phyloP scores from a whole-genome alignment of 2,113 vertebrate genomes.

The Sinocyclocheilus anshuiensis region DNA sequence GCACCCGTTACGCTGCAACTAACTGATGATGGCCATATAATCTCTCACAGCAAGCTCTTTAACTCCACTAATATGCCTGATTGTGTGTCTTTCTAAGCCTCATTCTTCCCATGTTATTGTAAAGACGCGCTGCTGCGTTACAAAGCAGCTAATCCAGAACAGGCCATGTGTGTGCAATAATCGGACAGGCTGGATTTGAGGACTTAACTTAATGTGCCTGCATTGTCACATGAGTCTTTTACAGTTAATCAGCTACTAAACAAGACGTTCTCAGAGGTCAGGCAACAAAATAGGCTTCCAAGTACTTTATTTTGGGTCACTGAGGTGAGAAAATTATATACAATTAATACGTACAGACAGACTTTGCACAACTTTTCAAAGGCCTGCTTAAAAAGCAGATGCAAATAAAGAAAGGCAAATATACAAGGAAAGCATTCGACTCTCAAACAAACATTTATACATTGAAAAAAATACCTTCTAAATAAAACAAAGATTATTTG shows the following conservation, averaged over 20 bases:
- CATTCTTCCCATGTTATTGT: background rate
- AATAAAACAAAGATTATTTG: no score
- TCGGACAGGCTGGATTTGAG: background rate
- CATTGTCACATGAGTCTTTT: background rate
- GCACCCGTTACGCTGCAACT: no score
- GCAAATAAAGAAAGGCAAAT: background rate
- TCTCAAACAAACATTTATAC: no score
- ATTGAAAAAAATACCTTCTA: no score
- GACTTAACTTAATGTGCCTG: background rate
- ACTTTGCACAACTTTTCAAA: background rate
- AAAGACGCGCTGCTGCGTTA: background rate
- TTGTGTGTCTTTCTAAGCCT: conserved; percentile 15
- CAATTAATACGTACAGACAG: background rate
- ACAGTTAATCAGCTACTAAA: background rate
- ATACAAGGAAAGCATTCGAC: background rate
- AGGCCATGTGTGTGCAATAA: conserved; percentile 5
- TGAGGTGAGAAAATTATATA: background rate
- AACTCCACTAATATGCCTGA: background rate
- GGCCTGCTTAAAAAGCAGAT: background rate
- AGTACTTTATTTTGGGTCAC: background rate
- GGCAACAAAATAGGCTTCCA: background rate
- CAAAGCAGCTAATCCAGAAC: background rate
- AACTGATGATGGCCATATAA: background rate
- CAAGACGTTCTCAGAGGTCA: background rate
- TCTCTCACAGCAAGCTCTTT: conserved; percentile 24